Percentiles rank a stretch among this genome's conserved stretches.
Evolutionary conservation across 37 sponge, comb jelly and placozoan species (phyloP).

Genomic region (Theonella swinhoei): DNA sequence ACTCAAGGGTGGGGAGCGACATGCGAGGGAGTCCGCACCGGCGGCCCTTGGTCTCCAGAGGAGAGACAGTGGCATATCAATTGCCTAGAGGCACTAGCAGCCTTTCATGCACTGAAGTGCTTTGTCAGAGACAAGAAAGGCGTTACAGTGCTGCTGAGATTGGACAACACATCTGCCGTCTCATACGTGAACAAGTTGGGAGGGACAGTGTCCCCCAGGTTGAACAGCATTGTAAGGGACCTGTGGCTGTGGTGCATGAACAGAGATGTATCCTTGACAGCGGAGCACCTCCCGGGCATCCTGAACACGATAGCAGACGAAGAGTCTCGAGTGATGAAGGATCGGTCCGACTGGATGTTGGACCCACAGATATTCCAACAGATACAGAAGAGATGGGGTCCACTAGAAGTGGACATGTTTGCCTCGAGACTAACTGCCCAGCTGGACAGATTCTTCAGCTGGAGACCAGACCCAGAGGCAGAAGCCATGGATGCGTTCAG

Average conservation of each 20-base stretch:
- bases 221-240: conserved; percentile 16
- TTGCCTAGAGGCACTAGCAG: conserved; percentile 59
- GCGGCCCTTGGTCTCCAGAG: conserved; percentile 69
- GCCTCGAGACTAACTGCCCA: conserved; percentile 39
- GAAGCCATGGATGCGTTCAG: conserved; percentile 45
- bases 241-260: conserved; percentile 66
- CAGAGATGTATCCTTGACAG: conserved; percentile 23
- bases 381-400: conserved; percentile 1
- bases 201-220: conserved; percentile 24
- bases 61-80: conserved; percentile 80
- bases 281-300: conserved; percentile 34
- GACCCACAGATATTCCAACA: conserved; percentile 13
- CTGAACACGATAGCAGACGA: conserved; percentile 39
- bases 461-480: conserved; percentile 47
- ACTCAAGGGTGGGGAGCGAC: conserved; percentile 57
- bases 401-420: conserved; percentile 44
- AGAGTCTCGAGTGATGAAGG: conserved; percentile 33
- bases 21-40: conserved; percentile 37
- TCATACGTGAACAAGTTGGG: conserved; percentile 56
- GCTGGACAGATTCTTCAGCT: conserved; percentile 41
- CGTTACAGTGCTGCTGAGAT: conserved; percentile 22
- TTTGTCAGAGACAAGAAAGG: conserved; percentile 17
- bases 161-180: conserved; percentile 45
- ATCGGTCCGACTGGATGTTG: conserved; percentile 48
- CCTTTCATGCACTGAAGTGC: conserved; percentile 21